Evolutionary conservation across 1,140 invertebrate species (phyloP), one percentile per base, ranked within the genome.

Genomic region (Dryas iulia): DNA sequence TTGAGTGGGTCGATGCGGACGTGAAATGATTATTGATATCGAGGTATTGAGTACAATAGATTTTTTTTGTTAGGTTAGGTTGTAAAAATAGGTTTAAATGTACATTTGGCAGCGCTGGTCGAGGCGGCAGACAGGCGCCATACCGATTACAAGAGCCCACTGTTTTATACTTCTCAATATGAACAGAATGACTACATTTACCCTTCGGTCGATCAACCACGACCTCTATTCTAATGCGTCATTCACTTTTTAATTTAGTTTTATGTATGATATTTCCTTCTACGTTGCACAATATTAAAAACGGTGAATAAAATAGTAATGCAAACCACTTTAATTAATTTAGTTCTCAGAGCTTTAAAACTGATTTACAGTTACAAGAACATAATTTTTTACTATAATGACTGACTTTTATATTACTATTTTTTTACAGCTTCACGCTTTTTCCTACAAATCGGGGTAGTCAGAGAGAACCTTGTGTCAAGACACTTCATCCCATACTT

Each of bases 101-200:
- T 63, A 68, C 69, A 73, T 76, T 82, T 75, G 79, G 61, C 68
- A 70, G 61, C 56, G 7, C 33, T 47, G 47, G 53, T 26, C 57
- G 21, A 25, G 56, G 72, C 80, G 84, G 63, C 82, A 79, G 70
- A 80, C 69, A 30, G 86, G 79, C 83, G 82, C 82, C 83, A 24
- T 21, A 58, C 18, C 61, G 69, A 69, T 72, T 73, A 89, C 81
- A 89, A 87, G 77, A 78, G 76, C 65, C 71, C 72, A 66, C 83
- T 89, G 85, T 89, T 86, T 75, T 70, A 71, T 66, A 66, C 74
- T 69, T 69, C 72, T 74, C 68, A 68, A 81, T 77, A 69, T 73
- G 71, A 78, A 71, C 71, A 71, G 59, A 52, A 57, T 52, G 24
- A 66, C 56, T 56, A 35, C 62, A 68, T 65, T 73, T 47, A 67